Base-by-base conservation (phyloP, 2,888 invertebrate species). In the Anaspis maculata region DNA sequence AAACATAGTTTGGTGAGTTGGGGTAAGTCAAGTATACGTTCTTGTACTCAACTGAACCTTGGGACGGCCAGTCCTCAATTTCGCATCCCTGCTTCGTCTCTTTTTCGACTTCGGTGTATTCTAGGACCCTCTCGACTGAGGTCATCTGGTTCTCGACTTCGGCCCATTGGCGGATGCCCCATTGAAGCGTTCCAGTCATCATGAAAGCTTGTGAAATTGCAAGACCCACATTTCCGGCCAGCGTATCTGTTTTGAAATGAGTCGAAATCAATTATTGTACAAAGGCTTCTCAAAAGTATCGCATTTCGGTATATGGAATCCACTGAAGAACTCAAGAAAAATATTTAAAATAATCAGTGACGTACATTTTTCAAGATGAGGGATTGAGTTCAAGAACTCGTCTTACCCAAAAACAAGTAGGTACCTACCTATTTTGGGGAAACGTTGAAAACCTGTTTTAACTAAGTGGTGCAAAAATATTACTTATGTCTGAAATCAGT, bases 81-180 rank as follows among this genome's bases (percentile, higher is more conserved):
- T 80, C 80, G 62, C 55, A 2, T 6, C 54, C 56, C 9, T 32
- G 34, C 2, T 30, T 32, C 3, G 42, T 30, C 48, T 70, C 69
- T 13, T 56, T 49, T 39, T 69, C 61, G 3, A 77, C 52, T 9
- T 70, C 60, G 1, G 71, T 55, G 32, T 66, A 64, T 48, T 66
- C 66, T 29, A 59, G 34, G 1, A 83, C 74, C 60, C 92, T 75
- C 66, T 96, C 95, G 0, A 94, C 91, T 6, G 86, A 83, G 3
- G 87, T 88, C 86, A 89, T 87, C 48, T 79, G 82, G 55, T 86
- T 89, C 61, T 64, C 63, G 10, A 62, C 62, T 61, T 94, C 92
- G 0, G 92, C 87, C 50, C 89, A 89, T 63, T 92, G 91, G 3
- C 92, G 71, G 22, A 76, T 69, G 2, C 70, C 72, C 72, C 74